These are phyloP conservation scores for Gorsachius goisagi DNA, from an alignment of 2,113 vertebrate species.

Conservation along the genomic window DNA sequence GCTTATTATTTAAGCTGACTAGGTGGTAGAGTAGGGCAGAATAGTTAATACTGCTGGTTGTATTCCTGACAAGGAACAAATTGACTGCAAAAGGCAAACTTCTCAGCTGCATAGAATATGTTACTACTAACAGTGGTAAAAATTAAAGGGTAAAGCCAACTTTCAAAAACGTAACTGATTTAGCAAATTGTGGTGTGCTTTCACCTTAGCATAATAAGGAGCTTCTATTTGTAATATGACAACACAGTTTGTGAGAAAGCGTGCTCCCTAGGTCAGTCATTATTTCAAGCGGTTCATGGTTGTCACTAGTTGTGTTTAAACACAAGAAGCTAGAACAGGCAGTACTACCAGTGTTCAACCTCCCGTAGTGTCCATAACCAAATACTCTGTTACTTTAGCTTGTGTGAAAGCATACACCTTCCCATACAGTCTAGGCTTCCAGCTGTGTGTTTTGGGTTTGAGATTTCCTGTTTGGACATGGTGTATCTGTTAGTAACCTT, in stretches of 20 bases:
- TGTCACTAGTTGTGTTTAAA: background rate
- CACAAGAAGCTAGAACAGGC: fast-evolving
- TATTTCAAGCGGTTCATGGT: background rate
- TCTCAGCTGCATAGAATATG: background rate
- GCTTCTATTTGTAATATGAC: background rate
- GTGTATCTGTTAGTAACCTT: background rate
- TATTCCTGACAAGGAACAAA: background rate
- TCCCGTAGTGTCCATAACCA: background rate
- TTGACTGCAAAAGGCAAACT: background rate
- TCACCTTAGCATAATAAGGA: background rate
- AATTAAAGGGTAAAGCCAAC: background rate
- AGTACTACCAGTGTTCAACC: background rate
- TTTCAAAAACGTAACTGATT: background rate
- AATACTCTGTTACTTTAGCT: background rate
- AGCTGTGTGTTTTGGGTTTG: fast-evolving
- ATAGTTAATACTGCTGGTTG: background rate
- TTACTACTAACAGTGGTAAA: background rate
- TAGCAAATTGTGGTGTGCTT: background rate
- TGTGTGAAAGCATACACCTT: background rate
- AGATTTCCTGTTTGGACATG: background rate
- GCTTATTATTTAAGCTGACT: background rate
- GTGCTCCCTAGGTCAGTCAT: background rate
- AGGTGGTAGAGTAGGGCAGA: background rate
- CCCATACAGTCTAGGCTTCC: background rate
- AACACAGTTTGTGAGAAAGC: background rate